Base-by-base conservation (phyloP, 2,888 invertebrate genomes). In the Melinaea marsaeus region DNA sequence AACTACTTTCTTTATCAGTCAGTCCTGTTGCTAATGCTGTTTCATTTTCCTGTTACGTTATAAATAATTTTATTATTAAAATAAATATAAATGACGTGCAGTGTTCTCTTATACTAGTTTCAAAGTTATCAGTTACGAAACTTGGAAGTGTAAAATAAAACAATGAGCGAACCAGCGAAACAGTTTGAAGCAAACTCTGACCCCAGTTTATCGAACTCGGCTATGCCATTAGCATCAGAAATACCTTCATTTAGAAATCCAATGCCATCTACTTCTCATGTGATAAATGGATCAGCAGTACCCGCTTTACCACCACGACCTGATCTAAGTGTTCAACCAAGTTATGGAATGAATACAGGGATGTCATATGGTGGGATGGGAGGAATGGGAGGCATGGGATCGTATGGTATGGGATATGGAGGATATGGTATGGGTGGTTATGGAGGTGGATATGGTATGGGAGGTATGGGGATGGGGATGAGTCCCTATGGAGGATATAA, bases 401-500 rank as follows among this genome's bases (percentile, higher is more conserved):
- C 47, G 59, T 61, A 68, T 67, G 69, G 72, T 58, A 67, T 67
- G 66, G 70, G 71, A 13, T 75, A 74, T 34, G 73, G 73, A 5
- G 72, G 72, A 9, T 71, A 72, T 60, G 74, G 74, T 13, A 66
- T 65, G 54, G 67, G 71, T 51, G 71, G 71, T 11, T 76, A 77
- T 74, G 80, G 79, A n/a, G 77, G 77, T 34, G 75, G 76, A 13
- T 77, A 72, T 47, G 79, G 81, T 2, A 67, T 75, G 73, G 69
- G 73, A 34, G 70, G 71, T 4, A 69, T 72, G 55, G 67, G 63
- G 5, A 68, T 71, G 67, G 71, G 62, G 60, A 75, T 80, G 80
- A 79, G 71, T 2, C 78, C 80, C 1, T 88, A 86, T 71, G 88
- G 88, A 13, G 85, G 89, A 58, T 92, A 84, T 63, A 91, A 89